Base-by-base conservation (phyloP, 2,888 invertebrate genomes). In the Laspeyria flexula region DNA sequence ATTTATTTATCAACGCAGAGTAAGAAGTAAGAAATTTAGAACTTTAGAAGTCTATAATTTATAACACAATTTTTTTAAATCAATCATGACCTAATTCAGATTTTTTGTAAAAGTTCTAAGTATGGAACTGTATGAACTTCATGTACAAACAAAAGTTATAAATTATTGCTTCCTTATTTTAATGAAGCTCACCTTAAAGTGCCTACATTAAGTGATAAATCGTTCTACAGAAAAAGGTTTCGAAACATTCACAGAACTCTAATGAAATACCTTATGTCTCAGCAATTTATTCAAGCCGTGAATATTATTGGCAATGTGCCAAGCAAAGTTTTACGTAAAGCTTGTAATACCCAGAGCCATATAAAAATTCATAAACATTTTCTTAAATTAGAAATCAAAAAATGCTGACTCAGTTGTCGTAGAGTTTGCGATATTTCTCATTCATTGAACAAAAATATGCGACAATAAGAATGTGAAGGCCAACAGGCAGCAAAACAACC, bases 401-500 rank as follows among this genome's bases (percentile, higher is more conserved):
- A 21, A 37, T 21, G 37, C 37, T 37, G 21, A 23, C 21, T 21
- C 31, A 6, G 9, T 21, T 11, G 18, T 33, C 13, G 10, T 16
- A 18, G 10, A 21, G 10, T 7, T 12, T 37, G 12, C 21, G 3
- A 18, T 10, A 3, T 34, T 15, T 16, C 12, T 18, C 2, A 12
- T 37, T 18, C 16, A 16, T 15, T 4, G 10, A 1, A 9, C 4
- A 34, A 23, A 37, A 37, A 21, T 18, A 37, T 37, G 37, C 3
- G 21, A 13, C 18, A 15, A 15, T 3, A 25, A 25, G 25, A 15
- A 25, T 5, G 15, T 35, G 6, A 27, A 47, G 29, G 21, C 40
- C 29, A 35, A 23, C 1, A 25, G 18, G n/a, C 15, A 33, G 12
- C 55, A 57, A 51, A 66, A 67, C 55, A 66, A 55, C 54, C 45